Base-by-base conservation (phyloP, 2,113 vertebrate genomes). In the Mesocricetus auratus region DNA sequence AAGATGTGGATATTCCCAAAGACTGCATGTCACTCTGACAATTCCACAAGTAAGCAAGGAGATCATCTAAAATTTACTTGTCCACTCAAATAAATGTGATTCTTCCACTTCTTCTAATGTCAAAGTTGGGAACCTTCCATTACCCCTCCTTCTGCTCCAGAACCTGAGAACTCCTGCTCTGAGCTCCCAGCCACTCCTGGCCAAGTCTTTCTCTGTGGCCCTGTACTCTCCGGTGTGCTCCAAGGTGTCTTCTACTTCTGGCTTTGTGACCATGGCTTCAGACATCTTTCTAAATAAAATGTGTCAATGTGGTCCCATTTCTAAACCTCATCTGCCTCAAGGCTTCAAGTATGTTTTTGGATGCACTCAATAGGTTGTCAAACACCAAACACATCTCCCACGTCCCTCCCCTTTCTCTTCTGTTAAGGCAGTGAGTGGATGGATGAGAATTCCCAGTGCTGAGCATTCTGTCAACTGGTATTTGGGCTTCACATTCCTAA, bases 401-500 rank as follows among this genome's bases (percentile, higher is more conserved):
- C 5, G 33, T 66, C 29, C 15, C 47, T 31, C 39, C 19, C 66
- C 8, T 24, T 15, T 64, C 39, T 75, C n/a, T 62, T 83, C 21
- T 7, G 12, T 56, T 21, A 45, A 31, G 16, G 7, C 36, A 11
- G 33, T 3, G 12, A 11, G 33, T 3, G 12, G 36, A 24, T 17
- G 11, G 17, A 21, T 3, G 4, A 81, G 60, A 9, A 16, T 13
- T 19, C 15, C 9, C 2, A 7, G 10, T 6, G 5, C 6, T 17
- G 53, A 17, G 5, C 21, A 53, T 1, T 36, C 24, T 0, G 0
- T 4, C n/a, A 7, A 2, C 64, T 21, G 5, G 4, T 19, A 2
- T 31, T 36, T 75, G 56, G 6, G 29, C 50, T 74, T 7, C 29
- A 17, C 9, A 3, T 4, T 64, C 19, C n/a, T 5, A 7, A 16